phyloP scores from a whole-genome alignment of 2,113 vertebrate species.

The Felis chaus region DNA sequence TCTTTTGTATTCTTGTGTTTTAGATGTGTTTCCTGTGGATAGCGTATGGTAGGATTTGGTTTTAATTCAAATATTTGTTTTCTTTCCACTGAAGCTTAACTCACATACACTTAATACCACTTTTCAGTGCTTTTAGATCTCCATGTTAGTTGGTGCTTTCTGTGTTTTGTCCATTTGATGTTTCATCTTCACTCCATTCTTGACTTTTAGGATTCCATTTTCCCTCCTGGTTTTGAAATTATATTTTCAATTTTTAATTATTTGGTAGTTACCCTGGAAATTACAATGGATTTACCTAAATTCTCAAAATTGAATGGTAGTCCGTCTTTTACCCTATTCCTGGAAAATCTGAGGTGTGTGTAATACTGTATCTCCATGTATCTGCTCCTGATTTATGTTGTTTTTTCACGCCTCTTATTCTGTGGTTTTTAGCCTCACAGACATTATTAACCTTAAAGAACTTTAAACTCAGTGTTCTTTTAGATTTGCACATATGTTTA shows the following conservation, averaged over 20 bases:
- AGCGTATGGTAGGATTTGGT: neutral
- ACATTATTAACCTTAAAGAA: neutral
- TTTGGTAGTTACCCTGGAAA: neutral
- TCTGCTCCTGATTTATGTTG: neutral
- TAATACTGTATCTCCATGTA: neutral
- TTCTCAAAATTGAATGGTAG: neutral
- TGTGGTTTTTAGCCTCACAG: neutral
- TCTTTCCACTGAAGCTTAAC: neutral
- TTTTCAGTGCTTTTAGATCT: neutral
- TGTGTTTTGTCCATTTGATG: neutral
- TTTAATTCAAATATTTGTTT: slow-evolving; percentile 3
- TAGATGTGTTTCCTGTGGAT: neutral
- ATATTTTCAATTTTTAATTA: neutral
- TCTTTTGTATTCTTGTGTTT: neutral
- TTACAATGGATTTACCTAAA: neutral
- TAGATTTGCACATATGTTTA: neutral
- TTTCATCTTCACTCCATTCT: neutral
- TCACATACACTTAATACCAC: neutral
- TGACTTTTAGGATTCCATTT: neutral
- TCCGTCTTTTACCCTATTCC: neutral
- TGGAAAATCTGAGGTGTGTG: neutral
- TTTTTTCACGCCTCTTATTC: neutral
- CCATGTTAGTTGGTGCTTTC: neutral
- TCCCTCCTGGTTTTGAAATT: slow-evolving; percentile 29
- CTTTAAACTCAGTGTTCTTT: neutral